phyloP scores from a whole-genome alignment of 2,113 vertebrate species.

The Peromyscus polionotus region DNA sequence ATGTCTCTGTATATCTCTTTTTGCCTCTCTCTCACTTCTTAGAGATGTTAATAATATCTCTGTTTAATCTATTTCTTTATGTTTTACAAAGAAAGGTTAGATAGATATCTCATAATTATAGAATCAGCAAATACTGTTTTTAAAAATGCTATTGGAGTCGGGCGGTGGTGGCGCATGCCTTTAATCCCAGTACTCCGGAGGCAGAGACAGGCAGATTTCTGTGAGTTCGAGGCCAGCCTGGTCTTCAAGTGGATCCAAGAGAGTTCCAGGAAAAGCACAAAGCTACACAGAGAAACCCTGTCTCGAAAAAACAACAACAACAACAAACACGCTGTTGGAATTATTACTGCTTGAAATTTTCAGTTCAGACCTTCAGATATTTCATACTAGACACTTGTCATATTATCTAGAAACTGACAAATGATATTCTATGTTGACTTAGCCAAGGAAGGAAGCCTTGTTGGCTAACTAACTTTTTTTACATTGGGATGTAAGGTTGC shows the following conservation, averaged over 20 bases:
- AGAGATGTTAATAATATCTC: not conserved
- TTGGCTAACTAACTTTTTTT: not conserved
- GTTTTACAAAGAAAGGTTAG: not conserved
- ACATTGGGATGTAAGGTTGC: not conserved
- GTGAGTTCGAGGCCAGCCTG: too few species aligned
- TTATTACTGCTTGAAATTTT: not conserved
- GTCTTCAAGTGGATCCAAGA: too few species aligned
- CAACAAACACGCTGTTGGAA: not conserved
- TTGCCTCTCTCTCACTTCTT: not conserved
- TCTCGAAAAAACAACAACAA: too few species aligned
- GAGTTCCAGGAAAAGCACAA: too few species aligned
- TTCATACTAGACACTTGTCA: not conserved
- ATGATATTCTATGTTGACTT: not conserved
- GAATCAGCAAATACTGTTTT: not conserved
- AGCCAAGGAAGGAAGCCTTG: not conserved
- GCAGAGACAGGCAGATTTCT: too few species aligned
- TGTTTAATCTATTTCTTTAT: not conserved
- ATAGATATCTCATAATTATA: not conserved
- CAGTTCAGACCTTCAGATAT: rapidly evolving
- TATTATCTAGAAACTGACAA: not conserved
- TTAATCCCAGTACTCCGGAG: too few species aligned
- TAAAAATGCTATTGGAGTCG: not conserved
- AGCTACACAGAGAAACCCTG: too few species aligned
- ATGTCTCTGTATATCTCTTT: not conserved
- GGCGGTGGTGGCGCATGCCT: too few species aligned